A percentile compares a stretch with the other conserved stretches of the same genome.
These are phyloP conservation scores for Acrocyrtus sp. DNA, from an alignment of 2,888 invertebrate species.

Conservation along the genomic window DNA sequence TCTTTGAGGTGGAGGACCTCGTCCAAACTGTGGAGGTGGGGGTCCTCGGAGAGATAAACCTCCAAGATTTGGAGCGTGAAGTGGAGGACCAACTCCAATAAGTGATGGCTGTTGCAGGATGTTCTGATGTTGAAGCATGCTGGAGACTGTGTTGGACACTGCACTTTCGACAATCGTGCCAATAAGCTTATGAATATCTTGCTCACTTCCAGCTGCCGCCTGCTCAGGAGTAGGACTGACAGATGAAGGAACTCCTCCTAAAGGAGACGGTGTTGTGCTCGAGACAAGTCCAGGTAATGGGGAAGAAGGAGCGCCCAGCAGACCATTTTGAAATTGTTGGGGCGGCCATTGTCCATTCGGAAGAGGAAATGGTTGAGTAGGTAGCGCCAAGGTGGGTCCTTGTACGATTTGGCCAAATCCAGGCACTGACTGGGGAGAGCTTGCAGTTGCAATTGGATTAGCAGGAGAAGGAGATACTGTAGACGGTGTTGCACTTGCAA, in stretches of 20 bases:
- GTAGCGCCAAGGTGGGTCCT: constrained; percentile 16
- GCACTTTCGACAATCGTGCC: constrained; percentile 57
- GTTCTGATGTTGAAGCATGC: constrained; percentile 42
- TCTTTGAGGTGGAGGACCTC: constrained; percentile 18
- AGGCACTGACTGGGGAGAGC: not conserved
- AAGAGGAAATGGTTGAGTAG: not conserved
- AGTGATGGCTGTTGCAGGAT: constrained; percentile 17
- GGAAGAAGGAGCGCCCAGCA: not conserved
- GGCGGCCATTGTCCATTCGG: constrained; percentile 1
- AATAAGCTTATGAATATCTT: constrained; percentile 56
- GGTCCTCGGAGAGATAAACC: constrained; percentile 8
- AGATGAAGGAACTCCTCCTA: not conserved
- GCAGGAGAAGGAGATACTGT: constrained; percentile 4
- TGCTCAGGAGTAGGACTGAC: constrained; percentile 18
- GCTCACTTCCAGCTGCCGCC: constrained; percentile 5
- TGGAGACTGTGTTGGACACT: constrained; percentile 26
- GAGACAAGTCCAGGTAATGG: constrained; percentile 7
- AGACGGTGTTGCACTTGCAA: not conserved
- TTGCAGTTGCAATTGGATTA: not conserved
- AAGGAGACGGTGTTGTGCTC: constrained; percentile 28
- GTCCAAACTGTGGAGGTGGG: constrained; percentile 17
- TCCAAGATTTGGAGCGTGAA: constrained; percentile 21
- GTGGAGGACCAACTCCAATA: constrained; percentile 35
- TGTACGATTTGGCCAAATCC: constrained; percentile 4
- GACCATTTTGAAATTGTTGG: constrained; percentile 1